Percentiles rank a stretch among this genome's conserved stretches.
Conservation (phyloP, 2,113 vertebrate genomes). For the Dinomys branickii region DNA sequence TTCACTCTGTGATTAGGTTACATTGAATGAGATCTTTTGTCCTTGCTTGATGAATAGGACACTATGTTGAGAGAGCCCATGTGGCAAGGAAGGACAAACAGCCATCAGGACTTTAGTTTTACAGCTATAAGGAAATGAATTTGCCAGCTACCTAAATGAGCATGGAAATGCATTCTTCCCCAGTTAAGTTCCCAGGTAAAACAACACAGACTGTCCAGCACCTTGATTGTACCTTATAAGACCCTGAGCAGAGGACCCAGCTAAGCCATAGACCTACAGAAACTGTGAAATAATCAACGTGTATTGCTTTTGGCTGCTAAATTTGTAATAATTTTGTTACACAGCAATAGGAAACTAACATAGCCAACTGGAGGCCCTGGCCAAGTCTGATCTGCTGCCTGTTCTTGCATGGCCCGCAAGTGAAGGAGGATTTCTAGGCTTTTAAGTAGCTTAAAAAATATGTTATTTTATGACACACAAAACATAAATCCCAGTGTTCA, state of each 20-base stretch:
- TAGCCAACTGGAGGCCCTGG: not conserved
- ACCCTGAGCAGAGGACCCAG: not conserved
- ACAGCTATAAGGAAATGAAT: not conserved
- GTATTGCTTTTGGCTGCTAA: not conserved
- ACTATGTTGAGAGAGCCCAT: not conserved
- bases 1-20: not conserved
- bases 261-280: not conserved
- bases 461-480: not conserved
- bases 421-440: not conserved
- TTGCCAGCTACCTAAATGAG: not conserved
- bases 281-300: not conserved
- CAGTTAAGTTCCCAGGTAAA: not conserved
- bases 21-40: not conserved
- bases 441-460: not conserved
- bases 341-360: not conserved
- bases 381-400: not conserved
- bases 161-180: not conserved
- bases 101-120: not conserved
- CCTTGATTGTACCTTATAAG: not conserved
- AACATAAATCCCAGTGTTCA: constrained; percentile 1
- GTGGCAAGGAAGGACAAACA: not conserved
- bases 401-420: not conserved
- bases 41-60: not conserved
- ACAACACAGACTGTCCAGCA: not conserved
- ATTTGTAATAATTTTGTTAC: not conserved